These are phyloP conservation scores for Caenorhabditis briggsae DNA, from an alignment of 1,140 invertebrate species.

Conservation along the genomic window DNA sequence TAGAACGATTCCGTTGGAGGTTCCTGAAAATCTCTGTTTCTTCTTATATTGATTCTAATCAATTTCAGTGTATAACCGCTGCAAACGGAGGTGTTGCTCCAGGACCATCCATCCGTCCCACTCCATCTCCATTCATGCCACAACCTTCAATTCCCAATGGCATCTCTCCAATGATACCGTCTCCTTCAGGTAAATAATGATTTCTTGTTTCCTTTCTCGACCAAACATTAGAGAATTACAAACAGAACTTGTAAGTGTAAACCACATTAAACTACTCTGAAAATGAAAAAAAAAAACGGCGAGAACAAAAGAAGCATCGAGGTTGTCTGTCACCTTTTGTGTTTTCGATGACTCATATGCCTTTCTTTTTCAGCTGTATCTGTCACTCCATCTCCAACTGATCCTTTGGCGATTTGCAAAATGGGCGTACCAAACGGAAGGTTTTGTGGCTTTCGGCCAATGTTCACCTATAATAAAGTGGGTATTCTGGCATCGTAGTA, in stretches of 20 bases:
- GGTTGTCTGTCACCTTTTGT: background rate
- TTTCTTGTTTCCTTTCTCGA: slow-evolving; percentile 45
- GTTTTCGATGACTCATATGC: background rate
- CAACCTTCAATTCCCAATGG: slow-evolving; percentile 58
- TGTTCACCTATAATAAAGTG: slow-evolving; percentile 63
- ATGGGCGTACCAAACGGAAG: slow-evolving; percentile 60
- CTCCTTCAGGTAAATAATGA: slow-evolving; percentile 21
- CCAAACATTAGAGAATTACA: slow-evolving; percentile 22
- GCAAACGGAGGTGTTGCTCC: slow-evolving; percentile 74
- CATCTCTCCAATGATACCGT: slow-evolving; percentile 18
- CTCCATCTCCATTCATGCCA: slow-evolving; percentile 60
- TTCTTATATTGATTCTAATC: background rate
- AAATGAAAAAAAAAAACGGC: background rate
- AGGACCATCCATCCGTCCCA: slow-evolving; percentile 15
- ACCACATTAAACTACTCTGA: slow-evolving; percentile 38
- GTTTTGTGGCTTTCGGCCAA: slow-evolving; percentile 60
- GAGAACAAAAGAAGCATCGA: slow-evolving; percentile 44
- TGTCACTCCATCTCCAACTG: slow-evolving; percentile 13
- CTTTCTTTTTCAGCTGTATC: background rate
- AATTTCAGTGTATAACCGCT: slow-evolving; percentile 75
- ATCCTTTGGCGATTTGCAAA: slow-evolving; percentile 58
- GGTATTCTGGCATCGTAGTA: background rate
- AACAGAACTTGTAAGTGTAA: slow-evolving; percentile 24
- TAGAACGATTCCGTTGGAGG: slow-evolving; percentile 68
- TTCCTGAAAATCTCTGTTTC: slow-evolving; percentile 33